Percentiles rank a stretch among this genome's conserved stretches.
Conservation (phyloP, 2,113 vertebrate genomes). For the Tachysurus vachellii region DNA sequence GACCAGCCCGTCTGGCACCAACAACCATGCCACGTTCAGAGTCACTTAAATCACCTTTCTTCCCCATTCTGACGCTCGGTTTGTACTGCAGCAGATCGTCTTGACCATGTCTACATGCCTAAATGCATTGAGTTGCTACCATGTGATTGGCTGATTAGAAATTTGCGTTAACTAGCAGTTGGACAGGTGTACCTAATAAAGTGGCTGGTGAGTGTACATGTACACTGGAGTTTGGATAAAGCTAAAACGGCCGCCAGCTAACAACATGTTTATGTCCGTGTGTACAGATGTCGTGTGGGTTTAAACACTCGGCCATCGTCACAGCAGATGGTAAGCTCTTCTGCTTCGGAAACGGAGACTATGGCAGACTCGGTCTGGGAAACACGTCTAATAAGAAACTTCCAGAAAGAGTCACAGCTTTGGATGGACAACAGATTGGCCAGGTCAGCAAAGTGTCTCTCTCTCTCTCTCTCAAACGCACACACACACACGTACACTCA, state of each 20-base stretch:
- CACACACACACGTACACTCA: neutral
- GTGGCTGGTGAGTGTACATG: too few relatives aligned
- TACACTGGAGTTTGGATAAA: neutral
- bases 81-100: too few relatives aligned
- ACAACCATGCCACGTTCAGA: too few relatives aligned
- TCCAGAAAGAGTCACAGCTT: conserved; percentile 74
- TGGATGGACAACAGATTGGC: conserved; percentile 76
- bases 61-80: too few relatives aligned
- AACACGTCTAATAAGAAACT: conserved; percentile 81
- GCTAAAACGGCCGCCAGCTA: neutral
- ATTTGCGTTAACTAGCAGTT: too few relatives aligned
- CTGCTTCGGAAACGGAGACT: conserved; percentile 80
- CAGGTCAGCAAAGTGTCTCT: conserved; percentile 57
- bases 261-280: neutral
- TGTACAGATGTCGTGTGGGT: conserved; percentile 75
- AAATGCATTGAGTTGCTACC: too few relatives aligned
- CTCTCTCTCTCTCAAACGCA: too few relatives aligned
- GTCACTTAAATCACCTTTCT: too few relatives aligned
- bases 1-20: too few relatives aligned
- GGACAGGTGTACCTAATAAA: too few relatives aligned
- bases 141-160: too few relatives aligned
- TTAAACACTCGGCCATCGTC: conserved; percentile 78
- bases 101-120: too few relatives aligned
- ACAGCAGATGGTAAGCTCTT: conserved; percentile 80
- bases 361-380: conserved; percentile 77